Evolutionary conservation across 2,888 invertebrate species (phyloP), one percentile per base, ranked within the genome.

Genomic region (Aleiodes testaceus): DNA sequence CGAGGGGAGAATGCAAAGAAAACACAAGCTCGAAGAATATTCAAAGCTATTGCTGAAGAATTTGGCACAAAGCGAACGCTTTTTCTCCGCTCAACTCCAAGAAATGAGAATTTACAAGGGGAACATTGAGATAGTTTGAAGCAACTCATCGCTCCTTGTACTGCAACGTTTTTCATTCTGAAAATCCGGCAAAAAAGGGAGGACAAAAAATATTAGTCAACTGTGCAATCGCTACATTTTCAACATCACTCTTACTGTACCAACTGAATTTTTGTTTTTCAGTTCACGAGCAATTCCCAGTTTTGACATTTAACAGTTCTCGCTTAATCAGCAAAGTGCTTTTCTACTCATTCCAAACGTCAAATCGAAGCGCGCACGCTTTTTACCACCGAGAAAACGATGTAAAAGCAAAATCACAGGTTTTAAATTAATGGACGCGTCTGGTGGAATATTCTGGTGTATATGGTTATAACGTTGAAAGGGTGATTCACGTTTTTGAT

Each of bases 261-360:
- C 44, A n/a, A 50, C 16, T 50, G 50, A 20, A 65, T 50, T 50
- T 50, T 63, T 63, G 63, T 63, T 45, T 45, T 63, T 44, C 47
- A 44, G 53, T 45, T 45, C 42, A 42, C 20, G 70, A 18, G 66
- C 66, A 49, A 66, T 63, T 63, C 71, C 72, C 67, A 74, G 75
- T 75, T 76, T 78, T 72, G 72, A 74, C 72, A 26, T 72, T 71
- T 66, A 71, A 71, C 71, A 71, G 73, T 71, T 73, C 72, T 74
- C 76, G 73, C 75, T 78, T 78, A 79, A 81, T 81, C 82, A 79
- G 78, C 75, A 78, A 77, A 79, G 82, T 79, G 78, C 75, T 78
- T 52, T 71, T 73, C 73, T 59, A 70, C 47, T 68, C 70, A 71
- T 72, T 75, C 72, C 70, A 72, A 76, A 70, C 70, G 73, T 75